Percentiles rank a stretch among this genome's conserved stretches.
Conservation (phyloP, 2,888 invertebrate genomes). For the Kryphioiulus occultus region DNA sequence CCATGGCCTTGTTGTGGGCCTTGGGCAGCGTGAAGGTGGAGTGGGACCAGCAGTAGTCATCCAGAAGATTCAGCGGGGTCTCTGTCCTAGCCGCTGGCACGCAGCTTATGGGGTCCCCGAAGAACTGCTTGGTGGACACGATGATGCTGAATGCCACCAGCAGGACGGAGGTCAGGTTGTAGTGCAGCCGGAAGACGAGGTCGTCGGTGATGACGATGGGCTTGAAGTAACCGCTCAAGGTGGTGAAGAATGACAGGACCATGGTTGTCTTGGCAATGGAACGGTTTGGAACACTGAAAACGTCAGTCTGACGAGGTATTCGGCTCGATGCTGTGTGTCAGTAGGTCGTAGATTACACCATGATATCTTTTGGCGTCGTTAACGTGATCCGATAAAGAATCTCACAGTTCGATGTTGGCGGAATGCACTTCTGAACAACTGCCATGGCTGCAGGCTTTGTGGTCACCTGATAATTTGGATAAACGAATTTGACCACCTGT, state of each 20-base stretch:
- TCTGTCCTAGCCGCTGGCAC: constrained; percentile 49
- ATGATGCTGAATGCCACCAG: constrained; percentile 56
- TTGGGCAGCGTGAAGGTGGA: constrained; percentile 88
- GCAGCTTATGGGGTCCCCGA: constrained; percentile 58
- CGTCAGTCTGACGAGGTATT: no score
- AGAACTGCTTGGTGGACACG: constrained; percentile 57
- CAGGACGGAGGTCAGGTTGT: constrained; percentile 51
- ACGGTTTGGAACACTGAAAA: no score
- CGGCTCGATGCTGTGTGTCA: no score
- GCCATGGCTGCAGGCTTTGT: no score
- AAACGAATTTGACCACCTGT: no score
- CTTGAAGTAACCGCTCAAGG: constrained; percentile 56
- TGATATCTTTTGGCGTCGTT: no score
- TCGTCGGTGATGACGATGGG: constrained; percentile 52
- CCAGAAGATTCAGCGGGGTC: constrained; percentile 82
- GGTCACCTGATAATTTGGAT: no score
- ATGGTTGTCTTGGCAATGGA: neutral
- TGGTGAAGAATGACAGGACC: constrained; percentile 65
- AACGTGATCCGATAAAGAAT: no score
- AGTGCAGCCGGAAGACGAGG: constrained; percentile 51
- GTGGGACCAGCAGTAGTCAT: constrained; percentile 91
- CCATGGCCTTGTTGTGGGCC: constrained; percentile 54
- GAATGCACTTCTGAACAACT: no score
- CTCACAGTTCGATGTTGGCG: no score
- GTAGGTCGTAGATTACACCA: no score